These are phyloP conservation scores for Nibea albiflora DNA, from an alignment of 2,113 vertebrate species.

Conservation along the genomic window DNA sequence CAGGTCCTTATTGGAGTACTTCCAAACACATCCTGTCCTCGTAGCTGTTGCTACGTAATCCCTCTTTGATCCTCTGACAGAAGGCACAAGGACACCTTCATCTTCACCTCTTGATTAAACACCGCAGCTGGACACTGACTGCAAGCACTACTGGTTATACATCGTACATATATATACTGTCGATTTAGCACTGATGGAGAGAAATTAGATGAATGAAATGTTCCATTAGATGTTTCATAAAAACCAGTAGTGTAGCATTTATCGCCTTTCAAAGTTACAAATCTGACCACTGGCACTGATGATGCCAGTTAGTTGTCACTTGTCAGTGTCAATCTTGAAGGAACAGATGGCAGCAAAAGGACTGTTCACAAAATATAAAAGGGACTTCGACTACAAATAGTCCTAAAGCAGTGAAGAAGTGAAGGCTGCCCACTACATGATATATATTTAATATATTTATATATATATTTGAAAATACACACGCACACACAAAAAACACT, in stretches of 20 bases:
- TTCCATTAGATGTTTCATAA: not conserved
- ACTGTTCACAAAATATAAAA: not conserved
- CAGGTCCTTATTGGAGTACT: slow-evolving; percentile 16
- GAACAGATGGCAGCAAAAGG: not conserved
- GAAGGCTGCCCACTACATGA: too few relatives aligned
- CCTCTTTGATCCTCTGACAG: slow-evolving; percentile 50
- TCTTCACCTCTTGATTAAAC: slow-evolving; percentile 21
- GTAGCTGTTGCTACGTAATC: slow-evolving; percentile 40
- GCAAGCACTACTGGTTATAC: not conserved
- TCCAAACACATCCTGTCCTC: slow-evolving; percentile 50
- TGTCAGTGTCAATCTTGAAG: not conserved
- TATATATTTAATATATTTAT: too few relatives aligned
- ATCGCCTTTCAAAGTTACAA: not conserved
- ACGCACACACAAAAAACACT: too few relatives aligned
- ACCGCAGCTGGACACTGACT: slow-evolving; percentile 29
- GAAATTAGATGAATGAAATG: not conserved
- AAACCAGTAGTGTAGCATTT: not conserved
- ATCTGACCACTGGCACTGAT: not conserved
- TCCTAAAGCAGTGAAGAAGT: not conserved
- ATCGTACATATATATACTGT: not conserved
- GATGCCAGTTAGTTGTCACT: not conserved
- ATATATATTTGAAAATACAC: too few relatives aligned
- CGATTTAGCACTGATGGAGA: not conserved
- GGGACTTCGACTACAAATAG: not conserved
- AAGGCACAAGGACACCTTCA: slow-evolving; percentile 31